These are phyloP conservation scores for Rachycentron canadum DNA, from an alignment of 2,797 vertebrate genomes.

Conservation along the genomic window DNA sequence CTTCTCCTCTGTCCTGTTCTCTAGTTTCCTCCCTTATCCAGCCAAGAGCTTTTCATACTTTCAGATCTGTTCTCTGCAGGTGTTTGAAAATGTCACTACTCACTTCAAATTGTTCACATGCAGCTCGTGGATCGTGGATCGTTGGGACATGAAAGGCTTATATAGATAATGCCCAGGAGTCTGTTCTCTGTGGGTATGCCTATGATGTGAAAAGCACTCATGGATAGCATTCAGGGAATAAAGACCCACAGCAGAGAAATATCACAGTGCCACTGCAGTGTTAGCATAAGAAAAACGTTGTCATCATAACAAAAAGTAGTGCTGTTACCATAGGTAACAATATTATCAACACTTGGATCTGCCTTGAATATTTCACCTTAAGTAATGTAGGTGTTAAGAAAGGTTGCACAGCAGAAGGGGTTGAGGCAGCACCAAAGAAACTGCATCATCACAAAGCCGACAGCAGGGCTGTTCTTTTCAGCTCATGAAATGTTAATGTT, in stretches of 20 bases:
- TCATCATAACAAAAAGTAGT: not conserved
- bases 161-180: not conserved
- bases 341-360: not conserved
- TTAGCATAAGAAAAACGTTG: not conserved
- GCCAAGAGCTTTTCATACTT: not conserved
- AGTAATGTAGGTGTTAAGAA: too few species aligned
- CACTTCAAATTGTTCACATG: conserved; percentile 7
- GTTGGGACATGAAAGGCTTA: not conserved
- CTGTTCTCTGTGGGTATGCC: not conserved
- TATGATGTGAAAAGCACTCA: not conserved
- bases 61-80: conserved; percentile 11
- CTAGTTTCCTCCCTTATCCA: not conserved
- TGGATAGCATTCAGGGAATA: not conserved
- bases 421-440: not conserved
- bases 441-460: not conserved
- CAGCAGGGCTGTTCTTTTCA: not conserved
- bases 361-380: not conserved
- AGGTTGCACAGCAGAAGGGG: not conserved
- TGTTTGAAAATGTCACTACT: conserved; percentile 41
- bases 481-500: not conserved
- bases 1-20: conserved; percentile 22
- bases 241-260: not conserved
- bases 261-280: not conserved
- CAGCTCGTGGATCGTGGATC: not conserved
- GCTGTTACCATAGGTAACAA: too few species aligned